Evolutionary conservation across 2,113 vertebrate species (phyloP), one percentile per base, ranked within the genome.

Genomic region (Camelus dromedarius): DNA sequence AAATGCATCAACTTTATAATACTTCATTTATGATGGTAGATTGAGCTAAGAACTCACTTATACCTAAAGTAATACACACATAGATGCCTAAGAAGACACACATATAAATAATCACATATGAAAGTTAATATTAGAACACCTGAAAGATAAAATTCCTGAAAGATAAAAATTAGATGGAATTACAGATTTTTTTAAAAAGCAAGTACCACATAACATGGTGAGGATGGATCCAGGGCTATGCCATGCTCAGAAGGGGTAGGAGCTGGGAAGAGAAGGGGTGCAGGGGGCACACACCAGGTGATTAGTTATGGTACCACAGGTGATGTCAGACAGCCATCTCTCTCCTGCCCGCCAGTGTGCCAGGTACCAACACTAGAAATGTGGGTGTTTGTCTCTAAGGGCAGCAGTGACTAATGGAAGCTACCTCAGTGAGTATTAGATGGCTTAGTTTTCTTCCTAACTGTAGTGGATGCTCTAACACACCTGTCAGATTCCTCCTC

Each of bases 181-280:
- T 87, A 83, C 1, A 62, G 13, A 14, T 54, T 54, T 54, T 54
- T 54, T 54, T 54, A 30, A 32, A 16, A 26, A 87, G 38, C 1
- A 8, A 79, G 3, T 0, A 22, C 35, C 56, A 8, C 35, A 42
- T 15, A 6, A 58, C 93, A 89, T 91, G 46, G 19, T 2, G 0
- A 13, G 1, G 24, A 38, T 3, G 28, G 22, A n/a, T 48, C 24
- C 19, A n/a, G n/a, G 50, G 1, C 30, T 6, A 2, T n/a, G 0
- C 16, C 18, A 32, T 1, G n/a, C 50, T 72, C 32, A 56, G 52
- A 87, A 46, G 4, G 4, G 30, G 15, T 32, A 1, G 82, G 11
- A 38, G 2, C 42, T n/a, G 6, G 56, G 42, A 60, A 88, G 24
- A 67, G 12, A 48, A 12, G 6, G 8, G 30, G 3, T 30, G 4